These are phyloP conservation scores for Branchipolynoe longqiensis DNA, from an alignment of 2,888 invertebrate species.

Conservation along the genomic window DNA sequence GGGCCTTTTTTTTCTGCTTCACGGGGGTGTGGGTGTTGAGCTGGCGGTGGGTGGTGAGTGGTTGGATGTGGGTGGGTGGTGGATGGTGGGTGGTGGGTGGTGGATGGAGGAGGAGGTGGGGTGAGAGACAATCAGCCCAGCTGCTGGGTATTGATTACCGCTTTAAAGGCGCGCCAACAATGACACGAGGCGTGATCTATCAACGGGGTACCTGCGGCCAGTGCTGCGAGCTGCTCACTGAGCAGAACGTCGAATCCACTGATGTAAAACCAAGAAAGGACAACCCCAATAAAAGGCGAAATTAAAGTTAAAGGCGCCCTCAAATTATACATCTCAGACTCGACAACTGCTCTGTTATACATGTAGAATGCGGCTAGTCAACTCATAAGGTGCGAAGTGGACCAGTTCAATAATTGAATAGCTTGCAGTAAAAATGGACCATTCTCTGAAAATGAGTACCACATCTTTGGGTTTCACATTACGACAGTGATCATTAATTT, in stretches of 20 bases:
- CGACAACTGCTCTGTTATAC: too few relatives aligned
- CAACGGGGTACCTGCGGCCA: constrained; percentile 39
- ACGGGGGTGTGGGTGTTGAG: neutral
- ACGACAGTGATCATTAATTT: too few relatives aligned
- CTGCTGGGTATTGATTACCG: constrained; percentile 48
- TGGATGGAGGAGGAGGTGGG: neutral
- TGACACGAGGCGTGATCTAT: constrained; percentile 54
- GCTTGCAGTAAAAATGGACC: too few relatives aligned
- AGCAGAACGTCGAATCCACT: constrained; percentile 39
- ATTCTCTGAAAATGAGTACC: too few relatives aligned
- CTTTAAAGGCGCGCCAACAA: constrained; percentile 54
- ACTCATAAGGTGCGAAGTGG: too few relatives aligned
- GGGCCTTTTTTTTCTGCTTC: neutral
- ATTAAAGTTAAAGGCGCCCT: too few relatives aligned
- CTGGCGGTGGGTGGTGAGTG: neutral
- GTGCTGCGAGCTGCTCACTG: constrained; percentile 24
- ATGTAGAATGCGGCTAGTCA: too few relatives aligned
- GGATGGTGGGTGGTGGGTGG: neutral
- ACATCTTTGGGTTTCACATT: too few relatives aligned
- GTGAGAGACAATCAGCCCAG: constrained; percentile 16
- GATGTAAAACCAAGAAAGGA: too few relatives aligned
- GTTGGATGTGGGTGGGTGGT: neutral
- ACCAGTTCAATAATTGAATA: too few relatives aligned
- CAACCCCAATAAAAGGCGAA: too few relatives aligned
- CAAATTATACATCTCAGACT: too few relatives aligned